phyloP scores from a whole-genome alignment of 1,140 invertebrate genomes.

The Ylistrum balloti region DNA sequence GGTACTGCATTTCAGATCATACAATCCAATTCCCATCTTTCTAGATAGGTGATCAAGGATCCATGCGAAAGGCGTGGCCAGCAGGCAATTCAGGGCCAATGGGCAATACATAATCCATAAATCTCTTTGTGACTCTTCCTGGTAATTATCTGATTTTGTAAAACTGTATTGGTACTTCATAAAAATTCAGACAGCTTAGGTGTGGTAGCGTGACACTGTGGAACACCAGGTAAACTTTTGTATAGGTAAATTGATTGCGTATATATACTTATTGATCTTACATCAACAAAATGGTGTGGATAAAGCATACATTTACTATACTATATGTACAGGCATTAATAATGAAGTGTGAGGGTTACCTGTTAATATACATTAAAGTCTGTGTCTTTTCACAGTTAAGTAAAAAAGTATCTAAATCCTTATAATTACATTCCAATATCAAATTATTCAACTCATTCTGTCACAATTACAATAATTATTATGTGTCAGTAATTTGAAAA shows the following conservation, averaged over 20 bases:
- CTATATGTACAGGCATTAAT: neutral
- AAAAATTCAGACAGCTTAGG: neutral
- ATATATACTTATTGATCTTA: slow-evolving; percentile 1
- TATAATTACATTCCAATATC: too few relatives aligned
- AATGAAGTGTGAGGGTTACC: too few relatives aligned
- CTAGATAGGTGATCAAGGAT: neutral
- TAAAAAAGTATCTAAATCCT: neutral
- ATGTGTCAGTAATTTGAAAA: too few relatives aligned
- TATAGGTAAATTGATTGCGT: neutral
- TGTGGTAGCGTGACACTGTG: neutral
- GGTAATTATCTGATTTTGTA: neutral
- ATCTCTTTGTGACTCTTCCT: neutral
- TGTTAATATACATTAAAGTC: too few relatives aligned
- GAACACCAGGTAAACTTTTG: neutral
- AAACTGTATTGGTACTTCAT: neutral
- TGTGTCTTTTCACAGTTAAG: neutral
- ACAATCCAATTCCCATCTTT: too few relatives aligned
- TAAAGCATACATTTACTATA: neutral
- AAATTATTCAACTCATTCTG: too few relatives aligned
- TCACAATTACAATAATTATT: too few relatives aligned
- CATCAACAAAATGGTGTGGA: neutral
- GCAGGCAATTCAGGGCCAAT: neutral
- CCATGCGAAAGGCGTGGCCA: neutral
- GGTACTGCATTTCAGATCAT: too few relatives aligned
- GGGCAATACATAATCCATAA: too few relatives aligned